These are phyloP conservation scores for Corythornis vintsioides DNA, from an alignment of 2,113 vertebrate species.

Conservation along the genomic window DNA sequence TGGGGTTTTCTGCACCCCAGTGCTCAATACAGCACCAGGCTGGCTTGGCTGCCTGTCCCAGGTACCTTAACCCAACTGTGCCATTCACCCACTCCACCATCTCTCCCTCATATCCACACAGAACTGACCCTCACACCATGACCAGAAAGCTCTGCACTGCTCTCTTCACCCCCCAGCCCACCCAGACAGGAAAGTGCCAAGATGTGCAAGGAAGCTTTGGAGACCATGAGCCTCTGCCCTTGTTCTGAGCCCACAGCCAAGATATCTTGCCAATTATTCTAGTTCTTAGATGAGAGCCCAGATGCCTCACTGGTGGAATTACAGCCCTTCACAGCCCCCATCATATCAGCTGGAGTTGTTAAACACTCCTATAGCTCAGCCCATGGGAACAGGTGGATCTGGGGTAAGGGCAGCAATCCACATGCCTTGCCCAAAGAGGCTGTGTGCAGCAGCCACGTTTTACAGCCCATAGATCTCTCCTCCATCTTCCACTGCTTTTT, in stretches of 20 bases:
- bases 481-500: not conserved
- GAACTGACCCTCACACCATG: not conserved
- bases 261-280: not conserved
- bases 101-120: rapidly evolving
- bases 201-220: rapidly evolving
- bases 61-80: not conserved
- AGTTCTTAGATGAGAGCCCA: not conserved
- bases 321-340: not conserved
- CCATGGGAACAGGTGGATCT: rapidly evolving
- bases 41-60: not conserved
- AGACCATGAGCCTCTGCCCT: not conserved
- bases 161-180: not conserved
- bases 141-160: not conserved
- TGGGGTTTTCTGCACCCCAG: not conserved
- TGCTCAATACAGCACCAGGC: rapidly evolving
- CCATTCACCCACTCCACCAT: too few species aligned
- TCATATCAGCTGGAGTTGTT: not conserved
- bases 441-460: rapidly evolving
- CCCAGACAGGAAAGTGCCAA: rapidly evolving
- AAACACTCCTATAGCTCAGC: not conserved
- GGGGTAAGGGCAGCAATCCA: not conserved
- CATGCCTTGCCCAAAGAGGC: not conserved
- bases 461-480: not conserved
- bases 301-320: not conserved
- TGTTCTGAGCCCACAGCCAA: not conserved